Percentiles rank a stretch among this genome's conserved stretches.
These are phyloP conservation scores for Oscheius sp. DNA, from an alignment of 2,888 invertebrate genomes.

Conservation along the genomic window DNA sequence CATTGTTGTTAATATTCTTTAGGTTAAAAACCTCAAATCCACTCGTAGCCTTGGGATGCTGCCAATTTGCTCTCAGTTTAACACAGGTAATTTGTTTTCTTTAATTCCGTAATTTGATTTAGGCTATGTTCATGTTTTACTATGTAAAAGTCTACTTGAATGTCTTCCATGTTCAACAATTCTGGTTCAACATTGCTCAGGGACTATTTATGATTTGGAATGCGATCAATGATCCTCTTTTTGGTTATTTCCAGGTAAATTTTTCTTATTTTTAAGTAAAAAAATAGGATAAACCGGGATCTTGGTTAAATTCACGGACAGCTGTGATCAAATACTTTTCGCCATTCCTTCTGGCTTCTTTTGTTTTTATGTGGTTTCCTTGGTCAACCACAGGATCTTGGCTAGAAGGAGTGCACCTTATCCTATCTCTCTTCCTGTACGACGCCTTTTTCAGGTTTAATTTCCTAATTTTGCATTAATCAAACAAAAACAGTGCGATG, in stretches of 20 bases:
- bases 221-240: slow-evolving; percentile 73
- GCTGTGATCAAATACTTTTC: slow-evolving; percentile 71
- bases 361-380: slow-evolving; percentile 70
- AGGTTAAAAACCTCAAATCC: slow-evolving; percentile 25
- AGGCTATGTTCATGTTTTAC: slow-evolving; percentile 72
- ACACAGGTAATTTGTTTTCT: slow-evolving; percentile 37
- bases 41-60: slow-evolving; percentile 36
- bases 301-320: slow-evolving; percentile 70
- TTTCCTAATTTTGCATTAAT: not conserved
- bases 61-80: slow-evolving; percentile 54
- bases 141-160: slow-evolving; percentile 73
- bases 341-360: slow-evolving; percentile 71
- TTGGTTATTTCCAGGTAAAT: slow-evolving; percentile 70
- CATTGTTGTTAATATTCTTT: not conserved
- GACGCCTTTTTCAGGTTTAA: slow-evolving; percentile 72
- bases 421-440: slow-evolving; percentile 71
- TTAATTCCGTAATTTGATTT: slow-evolving; percentile 40
- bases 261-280: not conserved
- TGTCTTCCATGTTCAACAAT: slow-evolving; percentile 71
- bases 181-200: slow-evolving; percentile 73
- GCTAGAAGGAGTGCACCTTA: slow-evolving; percentile 72
- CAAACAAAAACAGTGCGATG: slow-evolving; percentile 53
- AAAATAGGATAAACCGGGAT: slow-evolving; percentile 43
- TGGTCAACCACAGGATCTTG: slow-evolving; percentile 42
- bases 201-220: slow-evolving; percentile 73